Percentiles rank a stretch among this genome's conserved stretches.
These are phyloP conservation scores for Emydocephalus ijimae DNA, from an alignment of 2,113 vertebrate genomes.

Conservation along the genomic window DNA sequence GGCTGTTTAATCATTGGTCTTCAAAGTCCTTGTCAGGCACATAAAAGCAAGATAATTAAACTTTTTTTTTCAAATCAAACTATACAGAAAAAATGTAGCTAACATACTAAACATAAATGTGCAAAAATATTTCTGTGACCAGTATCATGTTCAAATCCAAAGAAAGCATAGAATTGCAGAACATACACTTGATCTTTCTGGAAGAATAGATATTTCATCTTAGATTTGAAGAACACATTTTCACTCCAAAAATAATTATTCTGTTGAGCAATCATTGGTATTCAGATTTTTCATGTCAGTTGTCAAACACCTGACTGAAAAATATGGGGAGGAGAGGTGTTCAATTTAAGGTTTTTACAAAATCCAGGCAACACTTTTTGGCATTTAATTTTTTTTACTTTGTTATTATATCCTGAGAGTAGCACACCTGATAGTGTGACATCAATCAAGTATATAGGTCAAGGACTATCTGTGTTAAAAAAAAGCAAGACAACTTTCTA, in stretches of 20 bases:
- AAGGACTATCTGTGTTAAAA: not conserved
- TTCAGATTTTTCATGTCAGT: not conserved
- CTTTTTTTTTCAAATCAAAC: not conserved
- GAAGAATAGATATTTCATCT: not conserved
- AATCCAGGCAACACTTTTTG: not conserved
- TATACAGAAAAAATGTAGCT: not conserved
- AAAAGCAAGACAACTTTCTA: not conserved
- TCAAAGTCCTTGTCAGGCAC: not conserved
- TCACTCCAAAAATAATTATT: not conserved
- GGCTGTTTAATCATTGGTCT: not conserved
- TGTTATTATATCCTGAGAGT: not conserved
- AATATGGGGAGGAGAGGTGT: not conserved
- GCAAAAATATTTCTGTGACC: not conserved
- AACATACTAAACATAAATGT: not conserved
- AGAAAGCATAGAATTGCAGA: not conserved
- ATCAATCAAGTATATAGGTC: not conserved
- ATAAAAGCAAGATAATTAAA: not conserved
- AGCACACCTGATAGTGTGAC: not conserved
- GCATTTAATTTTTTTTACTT: not conserved
- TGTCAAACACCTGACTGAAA: not conserved
- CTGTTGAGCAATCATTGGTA: not conserved
- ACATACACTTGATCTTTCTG: not conserved
- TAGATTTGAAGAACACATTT: not conserved
- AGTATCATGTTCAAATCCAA: not conserved
- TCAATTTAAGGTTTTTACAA: not conserved